A percentile compares a stretch with the other conserved stretches of the same genome.
Evolutionary conservation across 2,113 vertebrate genomes (phyloP).

Genomic region (Eulacestoma nigropectus): DNA sequence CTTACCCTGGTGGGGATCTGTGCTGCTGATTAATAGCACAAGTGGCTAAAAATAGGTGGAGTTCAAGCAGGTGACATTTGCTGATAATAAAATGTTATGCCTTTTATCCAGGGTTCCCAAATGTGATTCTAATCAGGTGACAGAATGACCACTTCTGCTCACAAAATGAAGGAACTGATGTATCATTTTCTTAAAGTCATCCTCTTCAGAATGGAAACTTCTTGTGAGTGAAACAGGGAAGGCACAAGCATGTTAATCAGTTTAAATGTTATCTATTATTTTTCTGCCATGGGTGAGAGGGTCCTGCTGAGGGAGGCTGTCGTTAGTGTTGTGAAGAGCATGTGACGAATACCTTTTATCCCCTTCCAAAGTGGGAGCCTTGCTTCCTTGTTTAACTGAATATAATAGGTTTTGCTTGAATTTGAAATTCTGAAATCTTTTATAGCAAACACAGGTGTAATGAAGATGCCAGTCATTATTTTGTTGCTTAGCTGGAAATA

Average conservation of each 20-base stretch:
- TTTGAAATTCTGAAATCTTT: background rate
- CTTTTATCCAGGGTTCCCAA: background rate
- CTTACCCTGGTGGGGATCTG: background rate
- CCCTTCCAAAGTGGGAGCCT: background rate
- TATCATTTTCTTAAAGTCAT: background rate
- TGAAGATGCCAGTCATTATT: background rate
- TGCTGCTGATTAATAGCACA: background rate
- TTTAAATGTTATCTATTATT: background rate
- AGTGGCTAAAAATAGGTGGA: constrained; percentile 1
- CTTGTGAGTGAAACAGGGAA: background rate
- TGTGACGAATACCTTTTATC: background rate
- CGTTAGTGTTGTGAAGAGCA: background rate
- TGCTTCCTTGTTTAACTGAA: background rate
- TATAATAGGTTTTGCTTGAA: background rate
- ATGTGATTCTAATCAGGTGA: background rate
- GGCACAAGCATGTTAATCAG: background rate
- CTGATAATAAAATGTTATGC: background rate
- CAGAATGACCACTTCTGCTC: background rate
- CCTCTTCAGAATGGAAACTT: background rate
- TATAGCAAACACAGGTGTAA: background rate
- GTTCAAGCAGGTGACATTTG: background rate
- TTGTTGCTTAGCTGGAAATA: background rate
- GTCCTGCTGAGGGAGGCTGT: background rate
- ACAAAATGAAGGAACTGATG: background rate
- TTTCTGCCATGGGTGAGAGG: background rate